phyloP scores from a whole-genome alignment of 2,888 invertebrate genomes.

The Cantharis rustica region DNA sequence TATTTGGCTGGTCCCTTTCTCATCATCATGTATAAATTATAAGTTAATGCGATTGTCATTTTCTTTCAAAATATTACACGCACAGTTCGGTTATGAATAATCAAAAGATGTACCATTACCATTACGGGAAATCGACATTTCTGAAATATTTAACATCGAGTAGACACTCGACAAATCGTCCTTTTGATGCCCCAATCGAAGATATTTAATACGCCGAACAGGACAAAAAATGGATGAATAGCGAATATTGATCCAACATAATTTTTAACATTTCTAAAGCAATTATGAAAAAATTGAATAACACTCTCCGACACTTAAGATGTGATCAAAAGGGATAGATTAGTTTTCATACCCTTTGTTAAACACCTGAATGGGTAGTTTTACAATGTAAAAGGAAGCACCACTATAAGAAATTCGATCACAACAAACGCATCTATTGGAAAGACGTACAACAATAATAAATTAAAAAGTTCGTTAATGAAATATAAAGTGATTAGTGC shows the following conservation, averaged over 20 bases:
- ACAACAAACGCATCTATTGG: background rate
- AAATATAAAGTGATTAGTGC: background rate
- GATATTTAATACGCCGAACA: background rate
- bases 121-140: background rate
- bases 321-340: background rate
- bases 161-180: background rate
- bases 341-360: background rate
- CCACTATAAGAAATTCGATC: background rate
- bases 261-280: background rate
- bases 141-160: background rate
- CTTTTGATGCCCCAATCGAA: background rate
- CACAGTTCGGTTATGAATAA: background rate
- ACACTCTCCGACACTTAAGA: background rate
- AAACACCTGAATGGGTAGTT: background rate
- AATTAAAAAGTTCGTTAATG: background rate
- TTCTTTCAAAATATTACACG: background rate
- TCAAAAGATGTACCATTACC: background rate
- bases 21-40: constrained; percentile 31
- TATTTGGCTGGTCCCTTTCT: constrained; percentile 45
- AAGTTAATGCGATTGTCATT: constrained; percentile 27
- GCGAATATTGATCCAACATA: background rate
- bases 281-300: background rate
- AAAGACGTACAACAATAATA: background rate
- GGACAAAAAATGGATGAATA: background rate
- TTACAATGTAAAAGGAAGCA: background rate